Conservation (phyloP, 2,113 vertebrate genomes). For the Capricornis sumatraensis region DNA sequence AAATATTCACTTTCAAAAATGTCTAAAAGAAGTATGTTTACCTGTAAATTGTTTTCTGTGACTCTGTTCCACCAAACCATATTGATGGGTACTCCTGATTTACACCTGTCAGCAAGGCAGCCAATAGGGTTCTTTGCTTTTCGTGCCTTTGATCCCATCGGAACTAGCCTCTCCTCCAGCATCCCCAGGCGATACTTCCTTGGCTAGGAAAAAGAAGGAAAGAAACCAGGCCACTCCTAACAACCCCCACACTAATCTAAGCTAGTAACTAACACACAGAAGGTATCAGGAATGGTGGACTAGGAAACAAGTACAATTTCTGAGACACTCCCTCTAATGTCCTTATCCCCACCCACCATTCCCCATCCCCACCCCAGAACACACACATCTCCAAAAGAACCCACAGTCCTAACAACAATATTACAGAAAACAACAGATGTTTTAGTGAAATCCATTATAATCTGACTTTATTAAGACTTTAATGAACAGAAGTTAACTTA, state of each 20-base stretch:
- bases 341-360: constrained; percentile 29
- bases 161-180: constrained; percentile 88
- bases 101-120: constrained; percentile 88
- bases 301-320: constrained; percentile 80
- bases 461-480: constrained; percentile 50
- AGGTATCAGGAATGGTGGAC: constrained; percentile 73
- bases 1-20: constrained; percentile 74
- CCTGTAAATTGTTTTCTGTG: constrained; percentile 89
- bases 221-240: constrained; percentile 87
- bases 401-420: constrained; percentile 66
- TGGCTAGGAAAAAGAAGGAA: constrained; percentile 87
- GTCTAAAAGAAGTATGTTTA: constrained; percentile 83
- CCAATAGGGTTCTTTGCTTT: constrained; percentile 87
- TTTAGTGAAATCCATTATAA: constrained; percentile 47
- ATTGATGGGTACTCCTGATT: constrained; percentile 87
- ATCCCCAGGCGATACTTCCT: constrained; percentile 87
- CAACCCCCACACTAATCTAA: constrained; percentile 80
- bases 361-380: constrained; percentile 16
- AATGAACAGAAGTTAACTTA: background rate
- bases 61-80: constrained; percentile 90
- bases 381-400: background rate
- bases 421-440: constrained; percentile 30
- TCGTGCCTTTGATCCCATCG: constrained; percentile 86
- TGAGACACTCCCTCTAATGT: constrained; percentile 67
- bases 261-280: constrained; percentile 64